These are phyloP conservation scores for Ammospiza nelsoni DNA, from an alignment of 2,113 vertebrate species.

Conservation along the genomic window DNA sequence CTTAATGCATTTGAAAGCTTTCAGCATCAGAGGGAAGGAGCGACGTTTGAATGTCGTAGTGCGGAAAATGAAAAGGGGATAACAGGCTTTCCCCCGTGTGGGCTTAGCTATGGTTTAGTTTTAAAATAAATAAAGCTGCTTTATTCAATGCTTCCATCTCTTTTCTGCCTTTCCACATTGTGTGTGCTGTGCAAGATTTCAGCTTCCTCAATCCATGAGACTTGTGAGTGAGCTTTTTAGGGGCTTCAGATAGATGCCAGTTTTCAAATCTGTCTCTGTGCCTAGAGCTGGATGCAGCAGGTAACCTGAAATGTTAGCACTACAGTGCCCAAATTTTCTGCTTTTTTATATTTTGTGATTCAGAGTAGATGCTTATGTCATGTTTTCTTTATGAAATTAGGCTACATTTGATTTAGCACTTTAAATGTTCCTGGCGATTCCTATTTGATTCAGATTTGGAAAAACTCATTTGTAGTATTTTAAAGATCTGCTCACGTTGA, in stretches of 20 bases:
- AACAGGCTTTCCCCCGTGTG: neutral
- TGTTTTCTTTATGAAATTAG: neutral
- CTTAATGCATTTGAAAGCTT: constrained; percentile 20
- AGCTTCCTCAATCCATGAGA: neutral
- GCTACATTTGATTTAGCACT: neutral
- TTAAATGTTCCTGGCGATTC: neutral
- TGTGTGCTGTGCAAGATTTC: neutral
- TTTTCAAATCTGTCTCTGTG: neutral
- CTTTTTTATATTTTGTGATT: neutral
- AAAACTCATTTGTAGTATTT: neutral
- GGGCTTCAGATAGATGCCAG: neutral
- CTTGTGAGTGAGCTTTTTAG: neutral
- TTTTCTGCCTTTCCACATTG: neutral
- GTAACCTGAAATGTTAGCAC: neutral
- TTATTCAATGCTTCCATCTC: constrained; percentile 26
- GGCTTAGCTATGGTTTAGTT: neutral
- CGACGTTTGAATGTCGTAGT: neutral
- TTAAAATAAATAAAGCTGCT: constrained; percentile 10
- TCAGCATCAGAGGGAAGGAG: neutral
- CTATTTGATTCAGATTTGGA: neutral
- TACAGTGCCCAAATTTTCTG: neutral
- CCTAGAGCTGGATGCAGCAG: neutral
- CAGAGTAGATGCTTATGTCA: neutral
- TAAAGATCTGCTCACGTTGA: neutral
- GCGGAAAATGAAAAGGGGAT: neutral